phyloP scores from a whole-genome alignment of 2,888 invertebrate genomes.

The Meteorus cinctellus region DNA sequence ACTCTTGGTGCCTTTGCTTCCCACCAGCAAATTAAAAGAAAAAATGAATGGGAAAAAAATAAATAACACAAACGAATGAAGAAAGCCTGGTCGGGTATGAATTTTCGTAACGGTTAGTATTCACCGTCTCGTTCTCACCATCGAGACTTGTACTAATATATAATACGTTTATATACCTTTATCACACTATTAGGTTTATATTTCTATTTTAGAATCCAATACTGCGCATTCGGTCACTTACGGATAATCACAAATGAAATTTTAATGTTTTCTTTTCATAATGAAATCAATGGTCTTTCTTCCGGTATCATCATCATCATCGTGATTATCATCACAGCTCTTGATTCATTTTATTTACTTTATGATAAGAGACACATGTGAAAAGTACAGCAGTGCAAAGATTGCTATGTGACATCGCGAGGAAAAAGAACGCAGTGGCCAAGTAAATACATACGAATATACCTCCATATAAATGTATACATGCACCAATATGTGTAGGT shows the following conservation, averaged over 20 bases:
- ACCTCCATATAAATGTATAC: neutral
- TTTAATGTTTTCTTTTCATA: neutral
- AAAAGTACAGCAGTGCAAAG: neutral
- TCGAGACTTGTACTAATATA: constrained; percentile 25
- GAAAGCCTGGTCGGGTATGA: constrained; percentile 36
- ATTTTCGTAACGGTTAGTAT: constrained; percentile 47
- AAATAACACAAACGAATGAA: constrained; percentile 28
- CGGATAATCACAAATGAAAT: neutral
- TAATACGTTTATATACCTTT: neutral
- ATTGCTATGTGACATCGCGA: neutral
- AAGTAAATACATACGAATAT: neutral
- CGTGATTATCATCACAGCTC: neutral
- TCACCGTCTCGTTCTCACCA: constrained; percentile 29
- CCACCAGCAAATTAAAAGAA: neutral
- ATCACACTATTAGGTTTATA: neutral
- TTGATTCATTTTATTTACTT: neutral
- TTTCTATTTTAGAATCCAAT: neutral
- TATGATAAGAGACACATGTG: neutral
- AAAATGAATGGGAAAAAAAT: neutral
- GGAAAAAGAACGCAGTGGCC: neutral
- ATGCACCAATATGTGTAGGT: neutral
- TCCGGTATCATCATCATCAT: neutral
- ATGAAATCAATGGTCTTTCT: neutral
- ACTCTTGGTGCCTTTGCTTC: neutral
- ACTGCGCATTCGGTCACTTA: neutral